Conservation (phyloP, 35 echinoderm and acorn worm genomes). For the Patiria miniata region DNA sequence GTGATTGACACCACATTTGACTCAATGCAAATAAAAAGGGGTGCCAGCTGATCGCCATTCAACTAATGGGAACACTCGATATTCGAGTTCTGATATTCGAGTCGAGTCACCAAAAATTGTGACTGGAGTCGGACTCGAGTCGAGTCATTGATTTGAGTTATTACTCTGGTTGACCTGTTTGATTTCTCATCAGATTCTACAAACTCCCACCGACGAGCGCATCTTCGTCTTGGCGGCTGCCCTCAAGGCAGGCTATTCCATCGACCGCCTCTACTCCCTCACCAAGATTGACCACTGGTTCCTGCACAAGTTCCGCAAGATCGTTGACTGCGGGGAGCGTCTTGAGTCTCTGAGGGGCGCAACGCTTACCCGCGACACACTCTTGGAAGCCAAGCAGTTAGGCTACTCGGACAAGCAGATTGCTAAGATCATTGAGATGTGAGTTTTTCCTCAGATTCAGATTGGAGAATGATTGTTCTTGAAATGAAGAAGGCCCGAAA, state of each 20-base stretch:
- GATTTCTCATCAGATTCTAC: constrained; percentile 48
- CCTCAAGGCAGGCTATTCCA: constrained; percentile 83
- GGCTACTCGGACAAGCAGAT: constrained; percentile 97
- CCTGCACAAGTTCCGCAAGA: constrained; percentile 90
- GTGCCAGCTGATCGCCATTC: no score
- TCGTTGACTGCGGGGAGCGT: constrained; percentile 52
- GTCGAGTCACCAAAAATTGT: no score
- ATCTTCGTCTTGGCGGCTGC: constrained; percentile 93
- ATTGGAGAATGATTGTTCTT: no score
- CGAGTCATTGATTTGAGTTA: no score
- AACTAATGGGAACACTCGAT: no score
- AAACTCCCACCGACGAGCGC: constrained; percentile 81
- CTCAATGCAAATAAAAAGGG: no score
- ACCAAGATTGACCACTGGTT: constrained; percentile 99
- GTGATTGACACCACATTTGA: no score
- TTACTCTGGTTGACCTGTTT: background rate
- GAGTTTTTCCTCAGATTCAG: background rate
- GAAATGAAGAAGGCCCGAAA: no score
- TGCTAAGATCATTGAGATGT: constrained; percentile 82
- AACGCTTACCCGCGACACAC: constrained; percentile 47
- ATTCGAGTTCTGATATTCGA: no score
- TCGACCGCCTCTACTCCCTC: constrained; percentile 83
- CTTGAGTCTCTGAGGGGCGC: constrained; percentile 42
- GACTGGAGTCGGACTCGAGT: no score
- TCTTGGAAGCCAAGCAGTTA: constrained; percentile 79